These are phyloP conservation scores for Melieria picta DNA, from an alignment of 2,888 invertebrate genomes.

Conservation along the genomic window DNA sequence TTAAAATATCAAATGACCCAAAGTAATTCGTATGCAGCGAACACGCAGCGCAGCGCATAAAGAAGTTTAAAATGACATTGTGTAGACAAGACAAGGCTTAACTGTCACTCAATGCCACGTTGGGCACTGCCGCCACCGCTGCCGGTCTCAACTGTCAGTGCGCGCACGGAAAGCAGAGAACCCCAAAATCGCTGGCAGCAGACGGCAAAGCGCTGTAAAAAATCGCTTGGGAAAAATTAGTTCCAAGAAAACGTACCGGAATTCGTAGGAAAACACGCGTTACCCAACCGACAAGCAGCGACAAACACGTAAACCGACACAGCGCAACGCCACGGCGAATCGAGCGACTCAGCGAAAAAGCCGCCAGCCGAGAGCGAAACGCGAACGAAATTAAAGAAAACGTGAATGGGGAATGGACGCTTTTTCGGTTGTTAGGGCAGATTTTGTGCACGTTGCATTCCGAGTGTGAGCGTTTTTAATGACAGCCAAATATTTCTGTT, in stretches of 20 bases:
- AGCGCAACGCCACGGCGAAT: not conserved
- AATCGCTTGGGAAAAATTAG: constrained; percentile 57
- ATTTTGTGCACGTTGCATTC: too few relatives aligned
- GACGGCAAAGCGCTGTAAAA: constrained; percentile 33
- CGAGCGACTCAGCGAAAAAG: too few relatives aligned
- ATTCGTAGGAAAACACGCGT: constrained; percentile 58
- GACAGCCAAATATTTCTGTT: too few relatives aligned
- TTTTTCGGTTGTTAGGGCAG: too few relatives aligned
- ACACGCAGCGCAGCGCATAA: not conserved
- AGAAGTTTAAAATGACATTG: constrained; percentile 34
- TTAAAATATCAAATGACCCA: too few relatives aligned
- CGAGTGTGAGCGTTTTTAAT: too few relatives aligned
- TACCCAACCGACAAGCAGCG: constrained; percentile 33
- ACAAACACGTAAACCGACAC: constrained; percentile 21
- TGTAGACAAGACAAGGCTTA: constrained; percentile 37
- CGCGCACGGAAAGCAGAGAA: not conserved
- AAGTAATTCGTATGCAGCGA: too few relatives aligned
- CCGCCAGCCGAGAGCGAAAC: too few relatives aligned
- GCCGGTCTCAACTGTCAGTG: not conserved
- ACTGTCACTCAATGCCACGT: constrained; percentile 28
- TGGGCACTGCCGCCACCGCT: not conserved
- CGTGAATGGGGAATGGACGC: too few relatives aligned
- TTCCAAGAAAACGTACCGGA: constrained; percentile 63
- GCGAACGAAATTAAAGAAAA: too few relatives aligned
- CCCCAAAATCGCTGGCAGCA: not conserved